Evolutionary conservation across 1,140 invertebrate species (phyloP), one percentile per base, ranked within the genome.

Genomic region (Acromyrmex heyeri): DNA sequence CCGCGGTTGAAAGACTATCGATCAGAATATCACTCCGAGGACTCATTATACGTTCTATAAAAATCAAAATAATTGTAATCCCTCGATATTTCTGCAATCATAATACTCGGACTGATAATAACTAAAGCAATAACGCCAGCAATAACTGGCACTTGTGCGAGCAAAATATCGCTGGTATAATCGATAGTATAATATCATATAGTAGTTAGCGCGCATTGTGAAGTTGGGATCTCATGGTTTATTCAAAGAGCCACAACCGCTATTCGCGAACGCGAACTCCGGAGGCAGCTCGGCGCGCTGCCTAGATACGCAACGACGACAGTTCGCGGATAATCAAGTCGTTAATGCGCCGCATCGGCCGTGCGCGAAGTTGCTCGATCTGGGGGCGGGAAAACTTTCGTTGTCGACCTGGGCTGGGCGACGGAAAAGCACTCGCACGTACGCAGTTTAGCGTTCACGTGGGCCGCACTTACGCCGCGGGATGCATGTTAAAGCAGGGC

Each of bases 301-400:
- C 7, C 30, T 30, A 7, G 53, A 38, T 50, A 34, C 78, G 69
- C 27, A 50, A 59, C 30, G 34, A 64, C 59, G 59, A 55, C 24
- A 57, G 55, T 64, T 89, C 75, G 75, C 83, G 88, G 87, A 89
- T 89, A 87, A 90, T 89, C 85, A 73, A 81, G 73, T 87, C 85
- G 85, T 87, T 90, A 87, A 89, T 85, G 62, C 73, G 88, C 64
- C 70, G 44, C 76, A 34, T 79, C 75, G 69, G 38, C 10, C 44
- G 53, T 61, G 72, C 72, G 57, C 38, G 4, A 75, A 78, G 59
- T 78, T 85, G n/a, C 72, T 50, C 59, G 78, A 85, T 65, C 12
- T 61, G 21, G 69, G 0, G 12, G 27, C 18, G 24, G 69, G 14
- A 55, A 86, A 89, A 89, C 62, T 81, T 88, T 86, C 24, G 57